Percentiles rank a stretch among this genome's conserved stretches.
Conservation (phyloP, 1,140 invertebrate species). For the Drosophila pseudoobscura region DNA sequence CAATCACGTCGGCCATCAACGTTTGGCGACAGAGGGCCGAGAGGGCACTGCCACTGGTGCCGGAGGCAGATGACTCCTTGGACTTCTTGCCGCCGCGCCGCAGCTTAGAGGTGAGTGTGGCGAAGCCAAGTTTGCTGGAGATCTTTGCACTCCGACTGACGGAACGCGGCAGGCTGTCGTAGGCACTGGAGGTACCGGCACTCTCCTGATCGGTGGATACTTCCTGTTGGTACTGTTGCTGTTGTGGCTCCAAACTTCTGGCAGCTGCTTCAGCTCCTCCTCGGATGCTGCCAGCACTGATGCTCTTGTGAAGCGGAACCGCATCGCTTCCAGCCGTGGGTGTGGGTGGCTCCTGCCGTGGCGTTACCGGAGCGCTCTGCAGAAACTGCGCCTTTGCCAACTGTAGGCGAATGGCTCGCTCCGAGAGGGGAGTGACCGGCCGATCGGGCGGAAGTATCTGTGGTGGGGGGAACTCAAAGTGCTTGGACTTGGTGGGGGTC, state of each 20-base stretch:
- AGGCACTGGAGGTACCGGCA: constrained; percentile 59
- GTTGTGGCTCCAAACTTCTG: constrained; percentile 13
- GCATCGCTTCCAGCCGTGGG: constrained; percentile 27
- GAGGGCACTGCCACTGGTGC: constrained; percentile 51
- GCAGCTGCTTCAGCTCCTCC: constrained; percentile 24
- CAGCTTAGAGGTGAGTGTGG: constrained; percentile 87
- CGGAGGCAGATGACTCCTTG: constrained; percentile 44
- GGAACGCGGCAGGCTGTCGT: constrained; percentile 67
- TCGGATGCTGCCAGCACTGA: constrained; percentile 88
- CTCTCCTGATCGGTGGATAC: constrained; percentile 75
- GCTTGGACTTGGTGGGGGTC: constrained; percentile 69
- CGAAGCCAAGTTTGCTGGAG: constrained; percentile 85
- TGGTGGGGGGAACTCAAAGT: constrained; percentile 71
- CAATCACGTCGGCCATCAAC: constrained; percentile 65
- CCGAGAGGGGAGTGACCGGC: constrained; percentile 75
- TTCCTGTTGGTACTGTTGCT: constrained; percentile 15
- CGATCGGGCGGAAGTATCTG: constrained; percentile 31
- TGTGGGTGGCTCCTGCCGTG: constrained; percentile 47
- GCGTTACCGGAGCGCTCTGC: constrained; percentile 65
- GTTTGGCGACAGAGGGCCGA: constrained; percentile 75
- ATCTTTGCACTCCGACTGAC: constrained; percentile 70
- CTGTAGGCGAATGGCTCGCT: constrained; percentile 85
- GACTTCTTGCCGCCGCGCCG: constrained; percentile 74
- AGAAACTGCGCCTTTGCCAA: constrained; percentile 88
- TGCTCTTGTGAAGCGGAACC: constrained; percentile 84